These are phyloP conservation scores for Tyria jacobaeae DNA, from an alignment of 2,888 invertebrate genomes.

Conservation along the genomic window DNA sequence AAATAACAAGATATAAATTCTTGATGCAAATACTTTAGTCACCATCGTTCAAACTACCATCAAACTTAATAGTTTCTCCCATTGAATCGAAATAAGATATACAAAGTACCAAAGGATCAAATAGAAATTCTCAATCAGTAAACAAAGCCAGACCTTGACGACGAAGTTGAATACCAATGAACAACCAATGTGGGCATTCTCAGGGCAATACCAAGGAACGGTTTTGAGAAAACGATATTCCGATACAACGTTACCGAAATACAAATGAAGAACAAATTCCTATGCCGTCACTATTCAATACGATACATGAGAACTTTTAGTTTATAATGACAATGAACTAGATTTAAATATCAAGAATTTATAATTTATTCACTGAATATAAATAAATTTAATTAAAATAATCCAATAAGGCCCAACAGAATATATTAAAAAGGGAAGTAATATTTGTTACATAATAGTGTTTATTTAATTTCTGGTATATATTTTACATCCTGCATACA, in stretches of 20 bases:
- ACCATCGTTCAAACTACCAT: constrained; percentile 44
- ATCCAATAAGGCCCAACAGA: no score
- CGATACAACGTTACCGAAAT: constrained; percentile 72
- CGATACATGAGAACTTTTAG: constrained; percentile 71
- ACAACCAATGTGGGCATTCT: constrained; percentile 66
- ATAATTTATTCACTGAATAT: no score
- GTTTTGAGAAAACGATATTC: constrained; percentile 85
- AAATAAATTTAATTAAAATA: no score
- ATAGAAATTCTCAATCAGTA: constrained; percentile 72
- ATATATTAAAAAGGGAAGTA: no score
- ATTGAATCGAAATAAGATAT: constrained; percentile 54
- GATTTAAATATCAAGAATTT: constrained; percentile 18
- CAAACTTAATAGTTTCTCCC: constrained; percentile 52
- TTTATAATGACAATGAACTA: constrained; percentile 44
- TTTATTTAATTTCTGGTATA: no score
- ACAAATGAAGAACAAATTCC: constrained; percentile 76
- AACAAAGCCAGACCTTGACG: constrained; percentile 59
- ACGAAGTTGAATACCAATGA: constrained; percentile 72
- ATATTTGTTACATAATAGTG: no score
- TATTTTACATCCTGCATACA: no score
- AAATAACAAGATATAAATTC: constrained; percentile 52
- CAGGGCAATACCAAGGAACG: constrained; percentile 78
- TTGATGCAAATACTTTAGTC: constrained; percentile 46
- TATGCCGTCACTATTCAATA: constrained; percentile 71
- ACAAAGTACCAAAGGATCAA: constrained; percentile 61